Conservation (phyloP, 2,888 invertebrate species). For the Cheilosia soror region DNA sequence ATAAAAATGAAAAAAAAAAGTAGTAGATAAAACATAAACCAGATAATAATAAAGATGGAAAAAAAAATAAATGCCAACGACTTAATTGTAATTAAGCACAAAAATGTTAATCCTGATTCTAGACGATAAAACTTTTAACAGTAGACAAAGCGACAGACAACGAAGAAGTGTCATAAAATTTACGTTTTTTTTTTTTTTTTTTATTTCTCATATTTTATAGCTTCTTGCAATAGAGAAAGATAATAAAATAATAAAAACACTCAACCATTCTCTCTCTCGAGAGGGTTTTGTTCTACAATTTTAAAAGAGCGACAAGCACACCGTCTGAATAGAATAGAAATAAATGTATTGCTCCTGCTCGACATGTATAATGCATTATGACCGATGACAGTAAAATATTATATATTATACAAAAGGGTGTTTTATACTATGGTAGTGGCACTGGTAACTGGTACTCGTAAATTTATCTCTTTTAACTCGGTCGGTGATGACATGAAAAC, state of each 20-base stretch:
- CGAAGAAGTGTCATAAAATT: slow-evolving; percentile 59
- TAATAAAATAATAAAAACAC: slow-evolving; percentile 66
- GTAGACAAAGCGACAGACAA: background rate
- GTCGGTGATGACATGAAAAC: background rate
- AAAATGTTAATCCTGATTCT: slow-evolving; percentile 69
- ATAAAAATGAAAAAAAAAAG: slow-evolving; percentile 4
- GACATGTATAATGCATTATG: slow-evolving; percentile 68
- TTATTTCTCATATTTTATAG: slow-evolving; percentile 67
- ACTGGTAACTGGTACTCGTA: slow-evolving; percentile 2
- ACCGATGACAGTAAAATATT: slow-evolving; percentile 45
- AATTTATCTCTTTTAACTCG: background rate
- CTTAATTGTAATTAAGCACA: slow-evolving; percentile 67
- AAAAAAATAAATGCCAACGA: slow-evolving; percentile 44
- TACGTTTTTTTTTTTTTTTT: slow-evolving; percentile 35
- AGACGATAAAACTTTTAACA: slow-evolving; percentile 54
- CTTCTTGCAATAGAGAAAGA: slow-evolving; percentile 50
- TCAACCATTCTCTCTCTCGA: slow-evolving; percentile 4
- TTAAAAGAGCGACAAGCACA: background rate
- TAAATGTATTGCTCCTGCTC: slow-evolving; percentile 24
- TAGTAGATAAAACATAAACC: background rate
- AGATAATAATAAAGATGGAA: background rate
- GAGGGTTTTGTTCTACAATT: background rate
- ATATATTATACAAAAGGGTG: slow-evolving; percentile 23
- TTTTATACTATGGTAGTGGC: slow-evolving; percentile 30
- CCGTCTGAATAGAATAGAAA: slow-evolving; percentile 30